A percentile compares a stretch with the other conserved stretches of the same genome.
phyloP scores from a whole-genome alignment of 92 coral and sea anemone genomes.

The Palythoa grandiflora region DNA sequence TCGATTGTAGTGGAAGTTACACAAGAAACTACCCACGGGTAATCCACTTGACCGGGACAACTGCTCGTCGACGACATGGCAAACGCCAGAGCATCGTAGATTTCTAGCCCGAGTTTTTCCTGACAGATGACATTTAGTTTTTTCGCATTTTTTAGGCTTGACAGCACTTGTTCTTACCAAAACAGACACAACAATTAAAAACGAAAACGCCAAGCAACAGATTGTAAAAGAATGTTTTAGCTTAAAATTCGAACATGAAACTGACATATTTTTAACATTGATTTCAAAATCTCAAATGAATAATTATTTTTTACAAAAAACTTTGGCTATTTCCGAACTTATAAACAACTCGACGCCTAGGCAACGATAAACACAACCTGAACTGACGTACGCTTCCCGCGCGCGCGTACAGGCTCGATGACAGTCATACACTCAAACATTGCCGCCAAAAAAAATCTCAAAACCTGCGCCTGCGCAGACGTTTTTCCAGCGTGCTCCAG shows the following conservation, averaged over 20 bases:
- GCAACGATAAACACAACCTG: no score
- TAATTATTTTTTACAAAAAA: no score
- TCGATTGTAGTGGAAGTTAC: slow-evolving; percentile 11
- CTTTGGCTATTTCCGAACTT: background rate
- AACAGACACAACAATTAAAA: background rate
- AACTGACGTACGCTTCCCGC: no score
- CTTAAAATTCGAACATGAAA: no score
- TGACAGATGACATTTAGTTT: background rate
- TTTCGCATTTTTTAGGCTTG: background rate
- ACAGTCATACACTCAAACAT: no score
- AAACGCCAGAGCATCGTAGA: background rate
- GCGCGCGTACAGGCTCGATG: no score
- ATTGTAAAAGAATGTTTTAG: no score
- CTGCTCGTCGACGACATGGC: background rate
- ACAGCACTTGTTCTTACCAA: background rate
- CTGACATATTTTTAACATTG: background rate
- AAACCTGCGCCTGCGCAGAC: no score
- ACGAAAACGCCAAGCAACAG: background rate
- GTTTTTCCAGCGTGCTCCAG: no score
- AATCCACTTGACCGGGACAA: background rate
- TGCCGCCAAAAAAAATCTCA: no score
- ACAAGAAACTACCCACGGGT: slow-evolving; percentile 5
- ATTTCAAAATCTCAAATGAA: background rate
- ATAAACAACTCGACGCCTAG: background rate
- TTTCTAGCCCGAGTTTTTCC: background rate